These are phyloP conservation scores for Aurelia coerulea DNA, from an alignment of 30 jellyfish, hydroid and myxozoan genomes.

Conservation along the genomic window DNA sequence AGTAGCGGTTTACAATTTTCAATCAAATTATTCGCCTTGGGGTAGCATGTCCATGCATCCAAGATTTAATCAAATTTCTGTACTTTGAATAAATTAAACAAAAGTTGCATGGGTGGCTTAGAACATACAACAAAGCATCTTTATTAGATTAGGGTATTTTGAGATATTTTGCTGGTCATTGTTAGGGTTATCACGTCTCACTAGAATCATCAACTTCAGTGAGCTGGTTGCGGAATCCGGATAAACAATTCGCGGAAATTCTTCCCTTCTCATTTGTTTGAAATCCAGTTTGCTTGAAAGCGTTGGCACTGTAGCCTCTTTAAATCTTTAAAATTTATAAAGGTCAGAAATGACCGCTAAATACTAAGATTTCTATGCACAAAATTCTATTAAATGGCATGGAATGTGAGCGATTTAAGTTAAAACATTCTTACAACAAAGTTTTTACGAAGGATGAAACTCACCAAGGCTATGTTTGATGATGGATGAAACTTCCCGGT, in stretches of 20 bases:
- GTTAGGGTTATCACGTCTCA: too few relatives aligned
- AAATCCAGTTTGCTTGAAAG: constrained; percentile 56
- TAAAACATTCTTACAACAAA: background rate
- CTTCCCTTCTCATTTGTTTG: constrained; percentile 39
- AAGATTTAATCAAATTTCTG: constrained; percentile 29
- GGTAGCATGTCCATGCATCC: too few relatives aligned
- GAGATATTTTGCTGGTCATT: constrained; percentile 17
- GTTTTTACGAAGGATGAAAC: background rate
- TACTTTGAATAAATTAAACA: constrained; percentile 11
- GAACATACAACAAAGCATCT: constrained; percentile 15
- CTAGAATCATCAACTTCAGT: background rate
- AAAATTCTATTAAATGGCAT: background rate
- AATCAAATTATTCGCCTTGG: too few relatives aligned
- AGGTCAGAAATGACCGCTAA: constrained; percentile 26
- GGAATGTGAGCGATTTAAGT: constrained; percentile 27
- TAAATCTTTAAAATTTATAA: constrained; percentile 19
- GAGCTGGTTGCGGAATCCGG: constrained; percentile 53
- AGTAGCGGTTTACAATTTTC: too few relatives aligned
- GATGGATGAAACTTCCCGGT: too few relatives aligned
- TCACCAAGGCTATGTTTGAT: background rate
- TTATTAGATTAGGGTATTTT: constrained; percentile 41
- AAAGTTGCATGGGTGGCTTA: constrained; percentile 56
- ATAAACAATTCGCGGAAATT: constrained; percentile 40
- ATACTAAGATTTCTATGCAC: constrained; percentile 9
- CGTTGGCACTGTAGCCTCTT: constrained; percentile 22